Percentiles rank a stretch among this genome's conserved stretches.
phyloP scores from a whole-genome alignment of 2,888 invertebrate genomes.

The Drosophila rellima region DNA sequence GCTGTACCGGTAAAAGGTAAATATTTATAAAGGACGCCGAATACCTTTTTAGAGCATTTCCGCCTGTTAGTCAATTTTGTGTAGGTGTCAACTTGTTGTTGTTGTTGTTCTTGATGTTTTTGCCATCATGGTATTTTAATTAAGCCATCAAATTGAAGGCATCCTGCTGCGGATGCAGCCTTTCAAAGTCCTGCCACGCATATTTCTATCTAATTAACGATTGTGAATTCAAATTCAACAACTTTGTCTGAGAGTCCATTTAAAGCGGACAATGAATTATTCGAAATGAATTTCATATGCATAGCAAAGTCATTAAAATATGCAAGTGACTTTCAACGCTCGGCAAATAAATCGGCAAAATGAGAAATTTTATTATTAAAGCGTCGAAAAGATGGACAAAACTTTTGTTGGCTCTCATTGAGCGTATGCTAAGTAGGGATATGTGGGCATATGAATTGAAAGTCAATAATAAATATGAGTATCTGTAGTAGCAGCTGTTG shows the following conservation, averaged over 20 bases:
- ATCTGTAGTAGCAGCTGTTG: slow-evolving; percentile 23
- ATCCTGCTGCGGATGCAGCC: slow-evolving; percentile 12
- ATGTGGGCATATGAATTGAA: background rate
- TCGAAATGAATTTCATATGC: slow-evolving; percentile 27
- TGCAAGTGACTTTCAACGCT: slow-evolving; percentile 37
- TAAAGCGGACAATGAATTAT: slow-evolving; percentile 47
- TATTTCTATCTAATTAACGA: slow-evolving; percentile 63
- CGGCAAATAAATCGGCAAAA: background rate
- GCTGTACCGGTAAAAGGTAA: slow-evolving; percentile 33
- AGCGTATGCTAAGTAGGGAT: background rate
- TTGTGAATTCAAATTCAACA: slow-evolving; percentile 12
- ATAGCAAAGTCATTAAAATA: slow-evolving; percentile 33
- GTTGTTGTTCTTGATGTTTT: slow-evolving; percentile 3
- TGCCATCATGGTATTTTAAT: slow-evolving; percentile 41
- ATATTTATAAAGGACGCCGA: slow-evolving; percentile 45
- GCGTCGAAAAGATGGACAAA: slow-evolving; percentile 9
- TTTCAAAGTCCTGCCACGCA: slow-evolving; percentile 49
- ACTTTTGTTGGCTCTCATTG: slow-evolving; percentile 8
- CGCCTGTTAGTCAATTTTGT: slow-evolving; percentile 9
- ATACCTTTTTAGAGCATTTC: slow-evolving; percentile 42
- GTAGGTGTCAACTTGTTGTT: slow-evolving; percentile 33
- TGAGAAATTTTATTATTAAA: slow-evolving; percentile 18
- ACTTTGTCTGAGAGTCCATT: slow-evolving; percentile 8
- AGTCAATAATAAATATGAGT: slow-evolving; percentile 14
- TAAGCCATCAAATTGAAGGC: slow-evolving; percentile 40